Base-by-base conservation (phyloP, 2,113 vertebrate genomes). In the Neopipo cinnamomea region DNA sequence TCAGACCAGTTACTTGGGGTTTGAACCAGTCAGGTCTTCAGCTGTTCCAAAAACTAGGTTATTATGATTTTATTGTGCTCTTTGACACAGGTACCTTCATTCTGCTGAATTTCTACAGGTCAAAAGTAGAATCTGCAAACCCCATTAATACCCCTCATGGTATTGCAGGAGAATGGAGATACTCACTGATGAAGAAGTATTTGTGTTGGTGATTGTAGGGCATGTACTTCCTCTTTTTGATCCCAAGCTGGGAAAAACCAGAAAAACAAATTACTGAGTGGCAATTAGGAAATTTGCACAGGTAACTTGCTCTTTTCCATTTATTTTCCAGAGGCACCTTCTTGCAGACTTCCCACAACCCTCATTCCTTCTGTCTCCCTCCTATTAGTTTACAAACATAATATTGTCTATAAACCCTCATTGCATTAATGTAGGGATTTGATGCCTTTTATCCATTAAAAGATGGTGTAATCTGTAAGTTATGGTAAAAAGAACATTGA, bases 161-260 rank as follows among this genome's bases (percentile, higher is more conserved):
- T 39, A 39, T 27, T 28, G 53, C 41, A 70, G 23, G 73, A 71
- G 52, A 33, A 33, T 2, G 4, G 16, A 30, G 73, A 91, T 93
- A 98, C 98, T 99, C 96, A 99, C 98, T 97, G 92, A 98, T 85
- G 55, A 97, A 97, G 93, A 98, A 99, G 79, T 98, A 99, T 44
- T 98, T 98, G 97, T 99, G 98, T 49, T 99, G 98, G 82, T 99
- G 97, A 28, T 99, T 98, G 92, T 99, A 99, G 2, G 98, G 98
- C 98, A 99, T 98, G 71, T 98, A 98, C 77, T 98, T 98, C 63
- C 96, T 98, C 97, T 99, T 98, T 89, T 98, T 97, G 53, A 97
- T 97, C 42, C 98, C 98, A 53, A 98, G 98, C 98, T 98, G 94
- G 62, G 59, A 59, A 37, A 24, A 12, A 4, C 18, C 11, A 33